Conservation (phyloP, 2,888 invertebrate species). For the Furcula furcula region DNA sequence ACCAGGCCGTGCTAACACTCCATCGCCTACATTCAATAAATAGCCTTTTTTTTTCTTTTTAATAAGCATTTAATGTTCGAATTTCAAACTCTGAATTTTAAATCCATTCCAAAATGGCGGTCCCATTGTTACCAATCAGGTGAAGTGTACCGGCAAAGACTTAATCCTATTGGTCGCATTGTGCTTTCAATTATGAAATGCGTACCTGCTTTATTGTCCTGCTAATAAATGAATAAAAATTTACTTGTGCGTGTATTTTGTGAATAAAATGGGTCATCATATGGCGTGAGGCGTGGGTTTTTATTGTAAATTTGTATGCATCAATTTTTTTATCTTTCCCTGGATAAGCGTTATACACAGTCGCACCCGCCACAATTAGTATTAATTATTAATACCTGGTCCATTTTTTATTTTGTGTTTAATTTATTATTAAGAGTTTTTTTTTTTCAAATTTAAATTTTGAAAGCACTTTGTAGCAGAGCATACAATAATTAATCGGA, state of each 20-base stretch:
- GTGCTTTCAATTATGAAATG: slow-evolving; percentile 42
- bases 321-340: neutral
- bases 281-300: slow-evolving; percentile 3
- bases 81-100: slow-evolving; percentile 43
- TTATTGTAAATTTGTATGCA: neutral
- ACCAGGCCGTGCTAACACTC: no score
- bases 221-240: slow-evolving; percentile 21
- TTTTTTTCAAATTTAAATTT: no score
- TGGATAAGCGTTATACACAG: no score
- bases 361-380: no score
- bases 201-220: slow-evolving; percentile 41
- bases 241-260: slow-evolving; percentile 25
- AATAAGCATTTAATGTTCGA: slow-evolving; percentile 26
- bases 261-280: slow-evolving; percentile 29
- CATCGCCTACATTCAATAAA: no score
- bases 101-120: slow-evolving; percentile 50
- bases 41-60: neutral
- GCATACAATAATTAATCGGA: no score
- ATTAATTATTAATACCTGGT: no score
- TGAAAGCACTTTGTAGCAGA: no score
- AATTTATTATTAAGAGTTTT: no score
- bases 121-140: slow-evolving; percentile 58
- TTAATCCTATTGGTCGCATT: slow-evolving; percentile 54
- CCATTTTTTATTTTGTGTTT: no score
- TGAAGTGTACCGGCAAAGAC: slow-evolving; percentile 51